Percentiles rank a stretch among this genome's conserved stretches.
Conservation (phyloP, 2,797 vertebrate genomes). For the Fistularia commersonii region DNA sequence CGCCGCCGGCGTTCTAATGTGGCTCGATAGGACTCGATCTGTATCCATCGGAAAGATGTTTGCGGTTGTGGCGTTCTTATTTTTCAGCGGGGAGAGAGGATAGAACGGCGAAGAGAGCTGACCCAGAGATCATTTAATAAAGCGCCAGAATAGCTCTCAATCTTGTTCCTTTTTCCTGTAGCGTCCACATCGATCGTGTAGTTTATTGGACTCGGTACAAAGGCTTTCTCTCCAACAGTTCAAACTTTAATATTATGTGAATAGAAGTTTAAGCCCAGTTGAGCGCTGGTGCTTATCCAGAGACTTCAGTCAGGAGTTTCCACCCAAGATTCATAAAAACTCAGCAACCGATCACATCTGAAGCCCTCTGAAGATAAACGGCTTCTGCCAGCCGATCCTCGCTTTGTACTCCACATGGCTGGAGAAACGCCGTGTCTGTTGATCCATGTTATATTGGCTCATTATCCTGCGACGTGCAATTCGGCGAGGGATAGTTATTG, state of each 20-base stretch:
- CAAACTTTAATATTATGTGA: conserved; percentile 26
- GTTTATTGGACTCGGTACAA: conserved; percentile 10
- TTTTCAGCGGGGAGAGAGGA: no score
- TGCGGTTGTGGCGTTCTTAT: no score
- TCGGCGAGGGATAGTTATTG: conserved; percentile 12
- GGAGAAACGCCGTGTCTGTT: conserved; percentile 9
- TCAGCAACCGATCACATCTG: conserved; percentile 48
- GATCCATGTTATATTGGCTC: conserved; percentile 14
- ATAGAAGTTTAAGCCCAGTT: conserved; percentile 42
- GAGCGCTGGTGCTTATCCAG: conserved; percentile 33
- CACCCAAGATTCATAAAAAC: conserved; percentile 40
- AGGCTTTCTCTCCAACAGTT: conserved; percentile 11
- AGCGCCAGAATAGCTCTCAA: no score
- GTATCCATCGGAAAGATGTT: no score
- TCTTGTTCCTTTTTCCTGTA: conserved; percentile 1
- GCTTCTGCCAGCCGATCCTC: conserved; percentile 24
- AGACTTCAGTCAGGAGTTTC: conserved; percentile 47
- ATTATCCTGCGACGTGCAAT: conserved; percentile 12
- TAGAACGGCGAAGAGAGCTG: conserved; percentile 1
- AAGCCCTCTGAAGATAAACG: conserved; percentile 38
- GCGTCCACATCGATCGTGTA: conserved; percentile 10
- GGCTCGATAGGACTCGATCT: no score
- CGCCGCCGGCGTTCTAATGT: no score
- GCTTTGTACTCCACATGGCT: conserved; percentile 19
- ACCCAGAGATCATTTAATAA: conserved; percentile 2